phyloP scores from a whole-genome alignment of 2,888 invertebrate genomes.

The Stomorhina lunata region DNA sequence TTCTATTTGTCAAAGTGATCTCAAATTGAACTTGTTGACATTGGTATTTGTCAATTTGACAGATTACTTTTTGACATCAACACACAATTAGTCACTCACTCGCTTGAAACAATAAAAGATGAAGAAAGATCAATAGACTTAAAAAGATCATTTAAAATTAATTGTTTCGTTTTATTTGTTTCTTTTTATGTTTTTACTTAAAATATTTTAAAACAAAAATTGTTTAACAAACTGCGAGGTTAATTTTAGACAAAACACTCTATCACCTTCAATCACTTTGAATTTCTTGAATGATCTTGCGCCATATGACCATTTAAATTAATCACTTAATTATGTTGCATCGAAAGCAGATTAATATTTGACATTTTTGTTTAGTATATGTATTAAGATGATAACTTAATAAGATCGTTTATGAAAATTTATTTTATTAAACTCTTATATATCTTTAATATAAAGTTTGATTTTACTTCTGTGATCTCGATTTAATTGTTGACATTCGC shows the following conservation, averaged over 20 bases:
- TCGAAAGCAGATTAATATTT: no score
- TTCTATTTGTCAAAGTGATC: conserved; percentile 1
- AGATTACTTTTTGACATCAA: conserved; percentile 53
- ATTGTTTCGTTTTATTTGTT: conserved; percentile 45
- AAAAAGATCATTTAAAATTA: conserved; percentile 42
- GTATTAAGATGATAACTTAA: no score
- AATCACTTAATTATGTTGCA: neutral
- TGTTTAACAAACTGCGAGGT: conserved; percentile 28
- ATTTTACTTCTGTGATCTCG: no score
- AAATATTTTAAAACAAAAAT: conserved; percentile 2
- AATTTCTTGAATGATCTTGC: neutral
- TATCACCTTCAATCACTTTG: conserved; percentile 25
- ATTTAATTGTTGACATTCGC: no score
- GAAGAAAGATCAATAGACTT: conserved; percentile 43
- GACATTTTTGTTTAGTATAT: no score
- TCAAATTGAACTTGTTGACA: conserved; percentile 51
- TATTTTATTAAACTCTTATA: no score
- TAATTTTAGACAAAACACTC: conserved; percentile 28
- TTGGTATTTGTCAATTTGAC: conserved; percentile 61
- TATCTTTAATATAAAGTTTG: no score
- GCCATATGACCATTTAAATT: neutral
- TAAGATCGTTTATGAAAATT: no score
- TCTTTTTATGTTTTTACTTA: neutral
- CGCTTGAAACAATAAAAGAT: neutral
- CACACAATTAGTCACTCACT: conserved; percentile 49